phyloP scores from a whole-genome alignment of 2,113 vertebrate species.

The Gracilinanus agilis region DNA sequence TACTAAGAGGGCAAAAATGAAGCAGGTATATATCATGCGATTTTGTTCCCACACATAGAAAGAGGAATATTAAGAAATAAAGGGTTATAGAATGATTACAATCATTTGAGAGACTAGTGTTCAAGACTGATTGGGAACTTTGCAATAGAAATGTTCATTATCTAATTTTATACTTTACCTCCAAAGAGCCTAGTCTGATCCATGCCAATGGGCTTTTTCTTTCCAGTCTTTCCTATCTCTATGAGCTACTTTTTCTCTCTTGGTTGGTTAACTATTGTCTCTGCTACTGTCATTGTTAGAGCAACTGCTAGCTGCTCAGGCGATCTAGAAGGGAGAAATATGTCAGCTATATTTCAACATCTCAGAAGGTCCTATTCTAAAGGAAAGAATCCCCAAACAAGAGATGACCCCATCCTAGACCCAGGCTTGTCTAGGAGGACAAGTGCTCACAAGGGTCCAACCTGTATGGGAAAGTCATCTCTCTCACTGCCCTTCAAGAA shows the following conservation, averaged over 20 bases:
- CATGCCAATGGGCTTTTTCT: background rate
- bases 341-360: background rate
- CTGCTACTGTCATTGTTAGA: background rate
- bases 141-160: background rate
- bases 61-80: background rate
- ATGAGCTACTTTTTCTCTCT: background rate
- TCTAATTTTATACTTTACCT: background rate
- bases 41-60: background rate
- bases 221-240: background rate
- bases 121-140: background rate
- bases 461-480: background rate
- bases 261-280: background rate
- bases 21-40: background rate
- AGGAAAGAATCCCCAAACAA: background rate
- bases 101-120: background rate
- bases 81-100: background rate
- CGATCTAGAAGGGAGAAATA: background rate
- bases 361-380: background rate
- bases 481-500: background rate
- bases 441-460: background rate
- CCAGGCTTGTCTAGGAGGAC: background rate
- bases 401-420: background rate
- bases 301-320: too few species aligned
- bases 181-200: background rate
- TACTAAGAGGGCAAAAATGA: background rate